Evolutionary conservation across 2,888 invertebrate genomes (phyloP).

Genomic region (Euzophera pinguis): DNA sequence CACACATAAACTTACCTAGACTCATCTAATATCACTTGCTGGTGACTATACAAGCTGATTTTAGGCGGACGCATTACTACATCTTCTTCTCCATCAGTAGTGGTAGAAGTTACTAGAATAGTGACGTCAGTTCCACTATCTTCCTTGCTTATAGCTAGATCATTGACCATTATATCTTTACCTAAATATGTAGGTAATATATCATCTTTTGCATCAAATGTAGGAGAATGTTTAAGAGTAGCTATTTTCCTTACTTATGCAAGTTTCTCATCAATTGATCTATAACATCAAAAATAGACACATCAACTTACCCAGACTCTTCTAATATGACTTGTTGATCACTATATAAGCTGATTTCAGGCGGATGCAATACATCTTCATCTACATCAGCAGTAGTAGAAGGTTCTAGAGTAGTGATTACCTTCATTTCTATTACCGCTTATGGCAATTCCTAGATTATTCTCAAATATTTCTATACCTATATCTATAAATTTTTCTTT

Average conservation of each 20-base stretch:
- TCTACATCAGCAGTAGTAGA: too few relatives aligned
- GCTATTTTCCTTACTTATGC: too few relatives aligned
- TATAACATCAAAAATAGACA: background rate
- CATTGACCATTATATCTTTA: background rate
- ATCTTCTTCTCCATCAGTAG: too few relatives aligned
- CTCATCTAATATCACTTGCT: slow-evolving; percentile 65
- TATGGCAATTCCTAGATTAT: too few relatives aligned
- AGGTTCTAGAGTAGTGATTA: too few relatives aligned
- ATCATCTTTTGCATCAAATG: background rate
- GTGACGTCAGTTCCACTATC: too few relatives aligned
- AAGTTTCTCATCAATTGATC: background rate
- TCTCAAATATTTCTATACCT: background rate
- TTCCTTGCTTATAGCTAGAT: too few relatives aligned
- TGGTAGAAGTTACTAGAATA: too few relatives aligned
- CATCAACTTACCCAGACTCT: slow-evolving; percentile 56
- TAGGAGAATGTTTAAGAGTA: too few relatives aligned
- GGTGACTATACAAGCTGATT: slow-evolving; percentile 68
- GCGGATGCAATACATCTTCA: slow-evolving; percentile 27
- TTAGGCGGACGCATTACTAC: slow-evolving; percentile 40
- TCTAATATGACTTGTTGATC: slow-evolving; percentile 64
- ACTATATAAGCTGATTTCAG: slow-evolving; percentile 69
- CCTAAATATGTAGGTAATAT: too few relatives aligned
- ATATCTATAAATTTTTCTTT: too few relatives aligned
- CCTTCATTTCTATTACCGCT: too few relatives aligned
- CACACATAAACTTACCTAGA: slow-evolving; percentile 45